Base-by-base conservation (phyloP, 2,113 vertebrate species). In the Pteruthius melanotis region DNA sequence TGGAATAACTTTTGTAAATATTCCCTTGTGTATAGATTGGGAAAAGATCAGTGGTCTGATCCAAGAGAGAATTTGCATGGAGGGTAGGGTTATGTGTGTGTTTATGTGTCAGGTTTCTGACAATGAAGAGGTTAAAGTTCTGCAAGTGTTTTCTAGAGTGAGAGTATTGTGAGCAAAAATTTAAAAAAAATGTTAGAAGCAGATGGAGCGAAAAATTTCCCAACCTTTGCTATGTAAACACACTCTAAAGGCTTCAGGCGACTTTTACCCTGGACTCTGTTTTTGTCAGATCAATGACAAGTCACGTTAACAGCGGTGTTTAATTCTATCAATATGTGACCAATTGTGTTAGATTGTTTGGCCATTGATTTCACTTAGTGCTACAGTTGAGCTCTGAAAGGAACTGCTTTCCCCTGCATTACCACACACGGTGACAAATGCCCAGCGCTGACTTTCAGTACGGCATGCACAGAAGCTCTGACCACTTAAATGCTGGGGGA, bases 321-420 rank as follows among this genome's bases (percentile, higher is more conserved):
- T 99, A 99, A 99, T 99, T 98, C 98, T 98, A 98, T 99, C 98
- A 98, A 99, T 99, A 99, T 97, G 94, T 98, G 98, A 98, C 98
- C 98, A 99, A 99, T 98, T 98, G 98, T 98, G 98, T 98, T 98
- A 98, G 97, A 99, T 98, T 98, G 98, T 98, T 98, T 97, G 98
- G 96, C 94, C 97, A 99, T 99, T 99, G 99, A 99, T 99, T 99
- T 98, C 97, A 98, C 98, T 98, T 98, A 98, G 98, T 98, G 97
- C 97, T 97, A 97, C 95, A 95, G 97, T 97, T 83, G 93, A 96
- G 97, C 96, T 97, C 95, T 98, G 98, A 98, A 98, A 98, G 93
- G 88, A 98, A 92, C 96, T 95, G 93, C 95, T 96, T 97, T 98
- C 87, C 94, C 93, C 87, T 90, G 89, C 83, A 87, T 93, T 97